Evolutionary conservation across 2,888 invertebrate genomes (phyloP).

Genomic region (Tanaodytes sp.): DNA sequence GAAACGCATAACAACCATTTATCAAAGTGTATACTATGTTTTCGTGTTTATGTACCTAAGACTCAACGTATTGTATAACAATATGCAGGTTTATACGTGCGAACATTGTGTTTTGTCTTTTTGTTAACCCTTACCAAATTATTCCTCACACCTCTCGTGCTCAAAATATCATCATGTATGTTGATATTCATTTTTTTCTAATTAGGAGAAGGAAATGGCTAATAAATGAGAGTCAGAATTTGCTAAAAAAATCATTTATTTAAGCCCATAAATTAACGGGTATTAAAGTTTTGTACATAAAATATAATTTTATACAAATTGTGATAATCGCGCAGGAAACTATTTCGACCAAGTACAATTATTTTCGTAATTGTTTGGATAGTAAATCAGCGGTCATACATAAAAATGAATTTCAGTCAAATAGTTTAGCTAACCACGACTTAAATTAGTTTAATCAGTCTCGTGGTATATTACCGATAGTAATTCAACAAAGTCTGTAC

Average conservation of each 20-base stretch:
- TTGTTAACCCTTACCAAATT: no score
- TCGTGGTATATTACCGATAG: constrained; percentile 25
- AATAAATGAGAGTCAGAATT: no score
- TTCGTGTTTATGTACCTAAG: constrained; percentile 68
- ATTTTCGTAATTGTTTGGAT: constrained; percentile 17
- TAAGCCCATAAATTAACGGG: constrained; percentile 52
- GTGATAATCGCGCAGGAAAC: constrained; percentile 36
- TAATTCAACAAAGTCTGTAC: no score
- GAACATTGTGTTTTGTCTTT: constrained; percentile 39
- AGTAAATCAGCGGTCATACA: constrained; percentile 17
- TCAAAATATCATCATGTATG: no score
- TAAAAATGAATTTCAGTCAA: constrained; percentile 38
- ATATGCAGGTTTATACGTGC: constrained; percentile 69
- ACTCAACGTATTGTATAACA: constrained; percentile 70
- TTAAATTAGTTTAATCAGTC: constrained; percentile 41
- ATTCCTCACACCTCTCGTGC: no score
- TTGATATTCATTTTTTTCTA: no score
- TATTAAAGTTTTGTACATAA: constrained; percentile 65
- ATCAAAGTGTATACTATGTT: constrained; percentile 63
- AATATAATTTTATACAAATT: constrained; percentile 66
- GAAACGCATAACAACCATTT: constrained; percentile 56
- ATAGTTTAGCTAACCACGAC: constrained; percentile 46
- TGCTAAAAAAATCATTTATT: constrained; percentile 70
- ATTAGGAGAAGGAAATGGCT: no score
- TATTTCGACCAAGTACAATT: constrained; percentile 22